phyloP scores from a whole-genome alignment of 2,888 invertebrate species.

The Pycnomerus fuliginosus region DNA sequence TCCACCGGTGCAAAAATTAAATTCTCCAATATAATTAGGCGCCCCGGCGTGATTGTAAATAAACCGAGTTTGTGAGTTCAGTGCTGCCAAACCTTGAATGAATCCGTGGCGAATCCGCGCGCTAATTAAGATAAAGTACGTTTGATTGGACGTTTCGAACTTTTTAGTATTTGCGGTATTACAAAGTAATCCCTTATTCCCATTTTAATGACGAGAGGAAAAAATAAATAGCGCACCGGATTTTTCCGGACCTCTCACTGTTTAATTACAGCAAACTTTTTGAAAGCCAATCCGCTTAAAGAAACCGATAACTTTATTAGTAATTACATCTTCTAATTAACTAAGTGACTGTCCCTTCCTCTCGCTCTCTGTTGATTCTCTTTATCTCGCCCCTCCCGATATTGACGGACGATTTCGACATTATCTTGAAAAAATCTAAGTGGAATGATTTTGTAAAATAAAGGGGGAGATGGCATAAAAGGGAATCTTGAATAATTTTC shows the following conservation, averaged over 20 bases:
- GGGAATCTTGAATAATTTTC: constrained; percentile 41
- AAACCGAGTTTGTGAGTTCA: too few species aligned
- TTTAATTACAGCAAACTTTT: constrained; percentile 45
- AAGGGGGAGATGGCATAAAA: background rate
- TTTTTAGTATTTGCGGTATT: constrained; percentile 8
- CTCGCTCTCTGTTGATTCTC: constrained; percentile 24
- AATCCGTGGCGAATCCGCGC: too few species aligned
- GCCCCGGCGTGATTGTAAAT: too few species aligned
- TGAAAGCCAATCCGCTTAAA: constrained; percentile 45
- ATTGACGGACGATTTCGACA: constrained; percentile 18
- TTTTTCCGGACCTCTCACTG: constrained; percentile 30
- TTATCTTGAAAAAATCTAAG: constrained; percentile 3
- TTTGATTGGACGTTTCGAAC: too few species aligned
- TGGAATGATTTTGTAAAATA: background rate
- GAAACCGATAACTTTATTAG: constrained; percentile 48
- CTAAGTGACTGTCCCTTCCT: constrained; percentile 38
- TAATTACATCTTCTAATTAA: constrained; percentile 48
- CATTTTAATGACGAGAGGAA: constrained; percentile 26
- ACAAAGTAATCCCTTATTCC: constrained; percentile 21
- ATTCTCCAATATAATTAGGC: too few species aligned
- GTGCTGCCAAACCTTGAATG: too few species aligned
- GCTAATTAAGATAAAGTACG: too few species aligned
- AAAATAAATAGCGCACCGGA: constrained; percentile 12
- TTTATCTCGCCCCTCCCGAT: constrained; percentile 1
- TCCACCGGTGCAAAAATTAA: too few species aligned